Conservation (phyloP, 2,888 invertebrate species). For the Drosophila anomelani region DNA sequence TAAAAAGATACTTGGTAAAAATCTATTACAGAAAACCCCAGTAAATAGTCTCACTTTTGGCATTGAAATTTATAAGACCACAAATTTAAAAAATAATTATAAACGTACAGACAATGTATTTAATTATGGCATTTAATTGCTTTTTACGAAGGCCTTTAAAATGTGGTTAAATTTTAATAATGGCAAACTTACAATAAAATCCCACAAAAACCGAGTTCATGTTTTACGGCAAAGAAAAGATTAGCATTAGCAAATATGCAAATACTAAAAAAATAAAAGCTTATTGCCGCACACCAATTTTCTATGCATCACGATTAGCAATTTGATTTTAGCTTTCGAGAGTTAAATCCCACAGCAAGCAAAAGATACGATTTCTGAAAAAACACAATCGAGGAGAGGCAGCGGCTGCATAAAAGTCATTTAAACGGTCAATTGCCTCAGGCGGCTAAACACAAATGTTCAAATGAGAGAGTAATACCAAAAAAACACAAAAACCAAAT, state of each 20-base stretch:
- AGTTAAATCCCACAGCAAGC: constrained; percentile 17
- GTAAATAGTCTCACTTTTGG: too few relatives aligned
- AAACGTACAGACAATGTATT: constrained; percentile 26
- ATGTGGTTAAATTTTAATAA: background rate
- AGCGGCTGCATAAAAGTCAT: constrained; percentile 57
- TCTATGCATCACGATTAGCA: background rate
- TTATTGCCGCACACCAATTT: background rate
- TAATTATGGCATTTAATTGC: constrained; percentile 16
- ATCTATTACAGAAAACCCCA: background rate
- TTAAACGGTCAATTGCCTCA: constrained; percentile 80
- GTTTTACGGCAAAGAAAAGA: background rate
- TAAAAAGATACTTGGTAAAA: background rate
- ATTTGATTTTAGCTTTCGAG: constrained; percentile 7
- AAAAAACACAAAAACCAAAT: constrained; percentile 16
- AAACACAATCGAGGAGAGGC: constrained; percentile 42
- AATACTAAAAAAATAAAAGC: background rate
- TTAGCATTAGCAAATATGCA: background rate
- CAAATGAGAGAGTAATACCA: constrained; percentile 50
- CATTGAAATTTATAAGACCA: background rate
- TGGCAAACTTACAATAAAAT: background rate
- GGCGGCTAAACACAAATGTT: constrained; percentile 61
- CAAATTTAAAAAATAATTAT: background rate
- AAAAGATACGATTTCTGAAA: constrained; percentile 23
- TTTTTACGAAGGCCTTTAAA: background rate
- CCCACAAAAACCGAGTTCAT: background rate